Conservation (phyloP, 2,888 invertebrate species). For the Perithous albicinctus region DNA sequence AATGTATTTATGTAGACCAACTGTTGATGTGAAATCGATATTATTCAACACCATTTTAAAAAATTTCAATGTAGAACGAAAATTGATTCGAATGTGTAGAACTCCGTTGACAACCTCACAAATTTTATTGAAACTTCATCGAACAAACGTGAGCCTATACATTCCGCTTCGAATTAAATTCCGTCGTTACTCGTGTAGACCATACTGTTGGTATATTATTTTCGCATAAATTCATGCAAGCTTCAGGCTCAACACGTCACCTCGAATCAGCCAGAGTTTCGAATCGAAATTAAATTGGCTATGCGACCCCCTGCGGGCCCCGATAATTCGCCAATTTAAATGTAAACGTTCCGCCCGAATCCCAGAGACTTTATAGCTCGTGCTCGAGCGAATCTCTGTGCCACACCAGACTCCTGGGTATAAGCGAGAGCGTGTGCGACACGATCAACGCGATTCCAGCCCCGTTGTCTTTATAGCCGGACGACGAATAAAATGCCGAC, state of each 20-base stretch:
- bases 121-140: background rate
- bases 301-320: slow-evolving; percentile 25
- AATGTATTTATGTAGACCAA: too few species aligned
- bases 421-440: slow-evolving; percentile 39
- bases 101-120: background rate
- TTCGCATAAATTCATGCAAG: slow-evolving; percentile 42
- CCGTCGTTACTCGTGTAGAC: background rate
- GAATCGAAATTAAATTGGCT: slow-evolving; percentile 62
- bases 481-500: slow-evolving; percentile 55
- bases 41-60: slow-evolving; percentile 8
- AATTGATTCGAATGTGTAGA: background rate
- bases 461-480: slow-evolving; percentile 55
- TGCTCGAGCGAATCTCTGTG: slow-evolving; percentile 45
- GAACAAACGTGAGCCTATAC: background rate
- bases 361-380: slow-evolving; percentile 50
- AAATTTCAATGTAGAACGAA: background rate
- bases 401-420: background rate
- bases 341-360: slow-evolving; percentile 55
- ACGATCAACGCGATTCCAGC: slow-evolving; percentile 52
- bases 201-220: slow-evolving; percentile 12
- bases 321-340: slow-evolving; percentile 64
- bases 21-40: background rate
- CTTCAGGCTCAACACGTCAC: slow-evolving; percentile 37
- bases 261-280: slow-evolving; percentile 51
- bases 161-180: slow-evolving; percentile 9